Evolutionary conservation across 2,113 vertebrate genomes (phyloP), one percentile per base, ranked within the genome.

Genomic region (Girardinichthys multiradiatus): DNA sequence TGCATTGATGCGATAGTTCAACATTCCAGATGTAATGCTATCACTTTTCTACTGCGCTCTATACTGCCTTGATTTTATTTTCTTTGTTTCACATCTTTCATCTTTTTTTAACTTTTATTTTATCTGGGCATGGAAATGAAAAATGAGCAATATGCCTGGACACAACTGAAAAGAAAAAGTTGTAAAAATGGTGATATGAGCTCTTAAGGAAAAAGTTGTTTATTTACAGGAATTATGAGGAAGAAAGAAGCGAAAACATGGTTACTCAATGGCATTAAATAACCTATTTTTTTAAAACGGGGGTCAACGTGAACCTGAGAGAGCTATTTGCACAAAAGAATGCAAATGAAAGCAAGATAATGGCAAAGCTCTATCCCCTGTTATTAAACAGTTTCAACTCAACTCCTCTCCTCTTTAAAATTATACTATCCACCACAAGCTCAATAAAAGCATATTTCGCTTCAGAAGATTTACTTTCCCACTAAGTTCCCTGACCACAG

Each of bases 391-490:
- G 30, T 15, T 30, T 33, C 26, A 62, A 61, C 24, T 48, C 35
- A 75, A 6, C 29, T 59, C 8, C n/a, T 12, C 57, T 33, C 19
- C 26, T n/a, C 37, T 74, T 62, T 72, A 64, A 63, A 73, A 82
- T 79, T 58, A 76, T 57, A 64, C 63, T 26, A n/a, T 58, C 42
- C 21, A 35, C 27, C 65, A 74, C 24, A 74, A 84, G 71, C 63
- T 62, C 37, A 85, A 76, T 83, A 76, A 80, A 75, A 74, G 30
- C 61, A 64, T 39, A 66, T 69, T 81, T 81, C 57, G 73, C 57
- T 66, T 60, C 6, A 68, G 28, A 57, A 81, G 57, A 84, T 88
- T 82, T 77, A 86, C 68, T 84, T 66, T 81, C 66, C 65, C 28
- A 70, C 64, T 82, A 79, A 82, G 78, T 73, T 78, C 30, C 67